Evolutionary conservation across 2,888 invertebrate genomes (phyloP).

Genomic region (Arrhopalites spinosus): DNA sequence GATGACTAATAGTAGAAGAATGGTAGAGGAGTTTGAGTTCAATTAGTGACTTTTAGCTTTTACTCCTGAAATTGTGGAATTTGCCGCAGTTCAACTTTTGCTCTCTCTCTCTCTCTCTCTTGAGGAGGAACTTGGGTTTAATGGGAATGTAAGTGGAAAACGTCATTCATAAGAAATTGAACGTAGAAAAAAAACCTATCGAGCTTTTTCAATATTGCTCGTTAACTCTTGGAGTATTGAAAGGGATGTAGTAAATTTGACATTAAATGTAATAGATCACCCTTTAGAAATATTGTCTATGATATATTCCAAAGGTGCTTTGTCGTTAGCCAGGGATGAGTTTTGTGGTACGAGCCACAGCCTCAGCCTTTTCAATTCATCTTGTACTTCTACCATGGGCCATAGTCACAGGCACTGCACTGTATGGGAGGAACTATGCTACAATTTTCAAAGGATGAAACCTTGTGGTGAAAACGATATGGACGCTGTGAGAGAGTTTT

Average conservation of each 20-base stretch:
- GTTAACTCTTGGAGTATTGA: slow-evolving; percentile 29
- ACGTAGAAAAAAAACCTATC: background rate
- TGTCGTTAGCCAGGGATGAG: no score
- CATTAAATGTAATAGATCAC: slow-evolving; percentile 38
- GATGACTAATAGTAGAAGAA: background rate
- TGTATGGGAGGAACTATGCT: no score
- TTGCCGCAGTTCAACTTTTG: slow-evolving; percentile 13
- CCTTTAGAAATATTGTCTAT: slow-evolving; percentile 26
- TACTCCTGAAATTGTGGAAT: background rate
- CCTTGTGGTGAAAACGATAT: slow-evolving; percentile 9
- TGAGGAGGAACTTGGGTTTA: background rate
- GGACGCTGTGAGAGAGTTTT: slow-evolving; percentile 3
- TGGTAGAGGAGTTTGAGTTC: slow-evolving; percentile 7
- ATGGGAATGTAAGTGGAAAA: background rate
- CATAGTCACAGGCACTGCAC: no score
- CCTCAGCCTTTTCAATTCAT: background rate
- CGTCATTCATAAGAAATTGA: slow-evolving; percentile 6
- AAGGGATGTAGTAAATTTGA: slow-evolving; percentile 36
- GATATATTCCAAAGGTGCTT: no score
- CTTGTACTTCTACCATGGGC: no score
- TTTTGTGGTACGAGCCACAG: no score
- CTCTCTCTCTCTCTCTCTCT: background rate
- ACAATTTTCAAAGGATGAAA: background rate
- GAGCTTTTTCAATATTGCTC: slow-evolving; percentile 30
- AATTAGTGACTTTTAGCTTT: slow-evolving; percentile 31